Evolutionary conservation across 2,113 vertebrate genomes (phyloP).

Genomic region (Eonycteris spelaea): DNA sequence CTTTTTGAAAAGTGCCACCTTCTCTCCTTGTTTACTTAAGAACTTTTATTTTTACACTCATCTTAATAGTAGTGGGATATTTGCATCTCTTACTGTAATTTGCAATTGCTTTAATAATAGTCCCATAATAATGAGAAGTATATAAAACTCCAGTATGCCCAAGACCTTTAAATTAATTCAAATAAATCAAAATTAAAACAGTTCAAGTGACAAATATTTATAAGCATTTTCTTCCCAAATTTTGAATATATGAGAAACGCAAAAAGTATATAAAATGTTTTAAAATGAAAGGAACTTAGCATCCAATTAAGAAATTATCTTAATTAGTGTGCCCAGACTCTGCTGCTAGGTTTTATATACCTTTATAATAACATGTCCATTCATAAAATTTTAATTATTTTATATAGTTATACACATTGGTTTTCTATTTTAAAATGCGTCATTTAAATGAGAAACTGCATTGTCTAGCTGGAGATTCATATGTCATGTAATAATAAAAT

Average conservation of each 20-base stretch:
- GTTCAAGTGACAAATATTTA: constrained; percentile 1
- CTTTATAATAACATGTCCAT: background rate
- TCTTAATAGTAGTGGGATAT: background rate
- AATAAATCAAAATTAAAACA: background rate
- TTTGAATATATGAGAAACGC: background rate
- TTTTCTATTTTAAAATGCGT: background rate
- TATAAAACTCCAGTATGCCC: background rate
- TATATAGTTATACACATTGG: background rate
- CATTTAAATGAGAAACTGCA: background rate
- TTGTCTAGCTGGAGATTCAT: background rate
- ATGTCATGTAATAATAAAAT: background rate
- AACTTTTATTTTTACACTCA: background rate
- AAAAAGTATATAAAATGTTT: background rate
- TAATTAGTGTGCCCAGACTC: background rate
- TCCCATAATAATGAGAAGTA: background rate
- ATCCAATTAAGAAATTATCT: background rate
- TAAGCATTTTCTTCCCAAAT: background rate
- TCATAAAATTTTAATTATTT: background rate
- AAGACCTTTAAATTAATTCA: background rate
- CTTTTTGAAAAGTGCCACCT: background rate
- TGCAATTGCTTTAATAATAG: background rate
- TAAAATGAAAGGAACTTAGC: background rate
- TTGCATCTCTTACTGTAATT: background rate
- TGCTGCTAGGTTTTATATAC: background rate
- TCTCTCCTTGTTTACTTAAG: background rate